Percentiles rank a stretch among this genome's conserved stretches.
phyloP scores from a whole-genome alignment of 1,140 invertebrate genomes.

The Zaprionus taronus region DNA sequence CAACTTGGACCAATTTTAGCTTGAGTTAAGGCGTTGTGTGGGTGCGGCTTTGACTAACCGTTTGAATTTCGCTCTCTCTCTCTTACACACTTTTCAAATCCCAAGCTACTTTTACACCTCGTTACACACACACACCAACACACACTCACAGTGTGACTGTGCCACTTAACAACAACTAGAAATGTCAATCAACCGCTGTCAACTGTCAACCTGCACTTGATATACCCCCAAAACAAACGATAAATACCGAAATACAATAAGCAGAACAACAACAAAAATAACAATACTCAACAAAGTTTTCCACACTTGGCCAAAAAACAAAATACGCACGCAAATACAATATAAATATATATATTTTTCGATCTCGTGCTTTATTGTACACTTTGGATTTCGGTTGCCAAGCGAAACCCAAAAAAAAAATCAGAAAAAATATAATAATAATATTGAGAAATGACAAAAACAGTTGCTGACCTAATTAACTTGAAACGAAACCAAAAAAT shows the following conservation, averaged over 20 bases:
- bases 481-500: slow-evolving; percentile 35
- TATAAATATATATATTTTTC: slow-evolving; percentile 20
- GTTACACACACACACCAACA: slow-evolving; percentile 2
- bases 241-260: slow-evolving; percentile 22
- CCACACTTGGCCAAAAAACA: slow-evolving; percentile 44
- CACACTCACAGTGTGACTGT: slow-evolving; percentile 31
- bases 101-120: slow-evolving; percentile 13
- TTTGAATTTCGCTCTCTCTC: slow-evolving; percentile 26
- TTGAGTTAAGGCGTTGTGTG: slow-evolving; percentile 9
- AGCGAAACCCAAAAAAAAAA: slow-evolving; percentile 47
- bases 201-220: slow-evolving; percentile 68
- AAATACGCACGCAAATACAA: slow-evolving; percentile 1
- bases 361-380: slow-evolving; percentile 37
- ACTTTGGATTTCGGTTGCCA: slow-evolving; percentile 48
- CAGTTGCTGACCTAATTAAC: slow-evolving; percentile 79
- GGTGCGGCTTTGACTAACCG: slow-evolving; percentile 18
- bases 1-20: slow-evolving; percentile 28
- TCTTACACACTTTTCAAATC: not conserved
- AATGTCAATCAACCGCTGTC: slow-evolving; percentile 73
- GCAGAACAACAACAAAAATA: slow-evolving; percentile 22
- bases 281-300: slow-evolving; percentile 43
- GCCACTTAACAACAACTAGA: slow-evolving; percentile 78
- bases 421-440: slow-evolving; percentile 40
- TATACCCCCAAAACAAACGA: slow-evolving; percentile 39
- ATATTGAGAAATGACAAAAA: slow-evolving; percentile 76